These are phyloP conservation scores for Pedionomus torquatus DNA, from an alignment of 2,113 vertebrate genomes.

Conservation along the genomic window DNA sequence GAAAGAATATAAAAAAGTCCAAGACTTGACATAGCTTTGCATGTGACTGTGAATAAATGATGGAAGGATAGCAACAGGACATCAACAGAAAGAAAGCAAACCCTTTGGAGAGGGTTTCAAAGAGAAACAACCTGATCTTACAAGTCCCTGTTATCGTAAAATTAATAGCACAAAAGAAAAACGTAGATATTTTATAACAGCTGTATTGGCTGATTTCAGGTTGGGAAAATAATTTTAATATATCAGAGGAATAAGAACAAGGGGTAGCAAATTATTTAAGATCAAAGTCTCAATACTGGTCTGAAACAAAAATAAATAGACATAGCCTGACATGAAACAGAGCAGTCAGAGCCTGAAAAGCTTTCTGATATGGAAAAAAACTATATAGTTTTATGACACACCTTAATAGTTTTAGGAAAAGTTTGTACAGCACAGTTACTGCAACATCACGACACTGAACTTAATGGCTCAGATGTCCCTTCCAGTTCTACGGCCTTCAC, in stretches of 20 bases:
- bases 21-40: background rate
- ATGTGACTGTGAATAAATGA: background rate
- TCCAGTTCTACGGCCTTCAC: background rate
- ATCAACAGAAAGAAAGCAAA: background rate
- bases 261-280: background rate
- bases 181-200: background rate
- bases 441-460: background rate
- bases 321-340: background rate
- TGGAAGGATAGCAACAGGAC: background rate
- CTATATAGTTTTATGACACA: background rate
- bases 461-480: background rate
- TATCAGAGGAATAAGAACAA: background rate
- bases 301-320: background rate
- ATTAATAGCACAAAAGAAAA: background rate
- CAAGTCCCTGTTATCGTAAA: background rate
- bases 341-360: background rate
- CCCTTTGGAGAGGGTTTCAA: background rate
- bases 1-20: background rate
- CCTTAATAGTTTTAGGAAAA: background rate
- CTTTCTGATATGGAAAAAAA: background rate
- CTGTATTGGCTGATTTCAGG: background rate
- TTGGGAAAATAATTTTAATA: background rate
- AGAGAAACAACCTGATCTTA: background rate
- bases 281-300: background rate
- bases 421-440: background rate